Percentiles rank a stretch among this genome's conserved stretches.
Conservation (phyloP, 2,113 vertebrate genomes). For the Ascaphus truei region DNA sequence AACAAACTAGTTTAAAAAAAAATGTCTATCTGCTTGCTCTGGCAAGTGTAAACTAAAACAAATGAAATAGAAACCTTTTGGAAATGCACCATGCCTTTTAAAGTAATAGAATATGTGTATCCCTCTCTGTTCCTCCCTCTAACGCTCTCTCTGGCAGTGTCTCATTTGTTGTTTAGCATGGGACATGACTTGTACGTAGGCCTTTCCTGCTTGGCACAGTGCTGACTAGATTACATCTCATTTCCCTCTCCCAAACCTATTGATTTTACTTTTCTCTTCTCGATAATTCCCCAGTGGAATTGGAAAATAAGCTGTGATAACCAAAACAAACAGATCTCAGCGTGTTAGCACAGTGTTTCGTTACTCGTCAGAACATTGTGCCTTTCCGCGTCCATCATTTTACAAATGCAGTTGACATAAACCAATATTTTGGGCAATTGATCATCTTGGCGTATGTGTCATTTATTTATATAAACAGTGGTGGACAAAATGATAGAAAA, state of each 20-base stretch:
- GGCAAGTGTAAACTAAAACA: too few species aligned
- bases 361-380: not conserved
- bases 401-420: not conserved
- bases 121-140: not conserved
- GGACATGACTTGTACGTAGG: slow-evolving; percentile 13
- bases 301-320: slow-evolving; percentile 19
- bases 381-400: not conserved
- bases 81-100: not conserved
- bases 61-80: accelerated
- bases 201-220: not conserved
- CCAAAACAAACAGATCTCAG: slow-evolving; percentile 16
- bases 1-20: too few species aligned
- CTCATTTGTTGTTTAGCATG: slow-evolving; percentile 29
- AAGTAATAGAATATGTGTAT: not conserved
- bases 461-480: too few species aligned
- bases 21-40: too few species aligned
- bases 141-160: not conserved
- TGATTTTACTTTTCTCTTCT: not conserved
- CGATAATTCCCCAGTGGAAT: slow-evolving; percentile 6
- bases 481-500: too few species aligned
- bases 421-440: too few species aligned
- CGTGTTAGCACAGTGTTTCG: not conserved
- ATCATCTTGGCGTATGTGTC: too few species aligned
- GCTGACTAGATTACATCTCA: not conserved
- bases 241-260: not conserved